phyloP scores from a whole-genome alignment of 1,140 invertebrate genomes.

The Tachypleus tridentatus region DNA sequence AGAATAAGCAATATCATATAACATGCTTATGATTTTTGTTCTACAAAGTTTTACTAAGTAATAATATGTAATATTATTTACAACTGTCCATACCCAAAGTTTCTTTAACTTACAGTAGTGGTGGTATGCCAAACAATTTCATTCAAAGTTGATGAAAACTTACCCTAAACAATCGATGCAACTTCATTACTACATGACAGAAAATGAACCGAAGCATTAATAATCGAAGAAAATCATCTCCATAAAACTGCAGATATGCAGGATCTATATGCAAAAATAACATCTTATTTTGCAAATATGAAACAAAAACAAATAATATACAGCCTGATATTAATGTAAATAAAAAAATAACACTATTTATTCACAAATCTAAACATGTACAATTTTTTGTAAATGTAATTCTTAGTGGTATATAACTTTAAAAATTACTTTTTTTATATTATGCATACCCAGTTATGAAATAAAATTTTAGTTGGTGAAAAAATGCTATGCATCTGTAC shows the following conservation, averaged over 20 bases:
- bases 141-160: conserved; percentile 18
- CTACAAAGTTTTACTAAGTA: not conserved
- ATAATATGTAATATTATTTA: conserved; percentile 1
- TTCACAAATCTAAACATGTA: not conserved
- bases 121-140: not conserved
- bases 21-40: not conserved
- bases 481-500: too few relatives aligned
- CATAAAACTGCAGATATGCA: conserved; percentile 74
- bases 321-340: not conserved
- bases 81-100: not conserved
- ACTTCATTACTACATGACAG: conserved; percentile 72
- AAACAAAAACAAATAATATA: conserved; percentile 5
- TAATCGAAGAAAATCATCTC: conserved; percentile 83
- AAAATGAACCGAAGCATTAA: conserved; percentile 81
- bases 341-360: conserved; percentile 7
- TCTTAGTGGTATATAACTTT: too few relatives aligned
- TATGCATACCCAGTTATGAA: too few relatives aligned
- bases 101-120: not conserved
- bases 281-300: not conserved
- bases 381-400: not conserved
- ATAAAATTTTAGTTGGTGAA: too few relatives aligned
- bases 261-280: conserved; percentile 43
- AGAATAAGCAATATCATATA: not conserved
- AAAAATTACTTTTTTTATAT: too few relatives aligned
- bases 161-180: conserved; percentile 62